Base-by-base conservation (phyloP, 2,797 vertebrate species). In the Aselliscus stoliczkanus region DNA sequence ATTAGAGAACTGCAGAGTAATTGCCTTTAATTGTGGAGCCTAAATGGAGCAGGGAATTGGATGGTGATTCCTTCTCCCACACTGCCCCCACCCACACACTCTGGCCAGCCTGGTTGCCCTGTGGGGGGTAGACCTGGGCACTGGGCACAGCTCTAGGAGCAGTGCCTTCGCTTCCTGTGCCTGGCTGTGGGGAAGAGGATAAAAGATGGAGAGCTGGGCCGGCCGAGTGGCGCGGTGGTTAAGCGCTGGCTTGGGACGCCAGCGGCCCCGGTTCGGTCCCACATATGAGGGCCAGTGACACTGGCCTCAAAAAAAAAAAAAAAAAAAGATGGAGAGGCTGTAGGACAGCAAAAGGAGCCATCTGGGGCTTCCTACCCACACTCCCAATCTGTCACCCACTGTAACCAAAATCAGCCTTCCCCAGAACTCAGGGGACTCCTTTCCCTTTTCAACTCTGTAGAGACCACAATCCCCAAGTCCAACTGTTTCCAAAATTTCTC, bases 1-100 rank as follows among this genome's bases (percentile, higher is more conserved):
- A 97, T 97, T 91, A 97, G 96, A 96, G 93, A 95, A 90, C 95
- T 89, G 96, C 97, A 96, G 93, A 93, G 97, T 96, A 97, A 97
- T 95, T 97, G 97, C 96, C 96, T 97, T 95, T 98, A 97, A 97
- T 96, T 97, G 97, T 96, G 94, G 85, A 91, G 79, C 79, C 95
- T 93, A 95, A 97, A 95, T 96, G 95, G 95, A 97, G 96, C 97
- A 97, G 96, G 96, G 96, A 96, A 96, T 96, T 95, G 96, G 96
- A 97, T 60, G 83, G 94, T 20, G 9, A 95, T 86, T 84, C 85
- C 89, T 88, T 87, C 90, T 70, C 69, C 90, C 79, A 70, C 47
- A 42, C 54, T 27, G 37, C 93, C 72, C 88, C 64, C 81, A 77
- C 70, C 80, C 42, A 91, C 72, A 39, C 5, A 8, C 79, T 77